Evolutionary conservation across 2,113 vertebrate species (phyloP), one percentile per base, ranked within the genome.

Genomic region (Heteronetta atricapilla): DNA sequence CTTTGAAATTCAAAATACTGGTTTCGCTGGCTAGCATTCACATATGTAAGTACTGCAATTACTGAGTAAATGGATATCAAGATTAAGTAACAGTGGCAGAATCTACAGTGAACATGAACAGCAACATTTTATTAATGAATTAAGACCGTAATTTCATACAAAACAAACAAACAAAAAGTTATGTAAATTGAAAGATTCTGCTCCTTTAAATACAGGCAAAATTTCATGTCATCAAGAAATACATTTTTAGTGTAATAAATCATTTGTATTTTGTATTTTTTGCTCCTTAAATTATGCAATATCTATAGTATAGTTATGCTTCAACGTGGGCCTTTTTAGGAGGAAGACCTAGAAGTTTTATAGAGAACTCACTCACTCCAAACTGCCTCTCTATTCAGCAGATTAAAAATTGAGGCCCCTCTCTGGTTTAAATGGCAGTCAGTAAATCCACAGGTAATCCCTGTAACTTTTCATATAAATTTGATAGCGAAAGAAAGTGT

Each of bases 361-460:
- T 74, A 25, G 52, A 64, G 88, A 92, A 55, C 31, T 70, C 36
- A 53, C 31, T 70, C 38, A 72, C 34, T 89, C 36, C 29, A 95
- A 89, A 82, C 10, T 86, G 36, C 29, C 22, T 91, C 66, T 86
- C n/a, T 84, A 21, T 76, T 82, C 42, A 78, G 42, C 42, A 93
- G 91, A 82, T 96, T 92, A 82, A 94, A 93, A 85, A 62, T 48
- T 36, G 48, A 82, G 29, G 85, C 70, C n/a, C 16, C 80, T 42
- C 22, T 93, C 75, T 90, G 75, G 44, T 89, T 96, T 96, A 95
- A 96, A 90, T 44, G 60, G 56, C 83, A 83, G 42, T 73, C 86
- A 95, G 87, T 73, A 96, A 97, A 97, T 93, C 81, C 75, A 81
- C 56, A 82, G 50, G 85, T 94, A 95, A 97, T 96, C 94, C 82